Conservation (phyloP, 2,888 invertebrate species). For the Bhutanitis thaidina region DNA sequence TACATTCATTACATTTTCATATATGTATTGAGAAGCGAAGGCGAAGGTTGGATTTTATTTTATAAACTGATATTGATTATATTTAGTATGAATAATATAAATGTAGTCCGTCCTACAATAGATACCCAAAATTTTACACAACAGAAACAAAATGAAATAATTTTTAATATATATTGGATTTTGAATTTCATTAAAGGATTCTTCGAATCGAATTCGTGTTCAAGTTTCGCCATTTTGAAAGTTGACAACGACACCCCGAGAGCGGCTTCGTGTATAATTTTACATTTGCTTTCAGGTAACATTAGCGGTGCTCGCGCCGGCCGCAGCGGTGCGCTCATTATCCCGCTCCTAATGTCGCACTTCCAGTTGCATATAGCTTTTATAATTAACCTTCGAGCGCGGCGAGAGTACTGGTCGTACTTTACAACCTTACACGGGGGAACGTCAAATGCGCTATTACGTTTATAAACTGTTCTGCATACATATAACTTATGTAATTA, state of each 20-base stretch:
- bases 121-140: no score
- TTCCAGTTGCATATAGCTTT: conserved; percentile 1
- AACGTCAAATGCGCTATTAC: neutral
- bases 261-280: neutral
- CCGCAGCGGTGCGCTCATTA: neutral
- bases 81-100: no score
- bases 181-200: no score
- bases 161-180: no score
- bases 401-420: neutral
- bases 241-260: neutral
- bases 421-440: neutral
- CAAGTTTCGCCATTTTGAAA: no score
- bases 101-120: no score
- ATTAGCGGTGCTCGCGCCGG: neutral
- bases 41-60: no score
- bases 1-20: no score
- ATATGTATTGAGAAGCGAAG: no score
- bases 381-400: conserved; percentile 5
- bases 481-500: neutral
- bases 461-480: neutral
- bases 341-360: neutral
- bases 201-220: no score
- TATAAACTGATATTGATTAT: no score
- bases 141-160: no score
- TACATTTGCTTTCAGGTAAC: neutral